A percentile compares a stretch with the other conserved stretches of the same genome.
Evolutionary conservation across 2,113 vertebrate genomes (phyloP).

Genomic region (Nyctereutes procyonoides): DNA sequence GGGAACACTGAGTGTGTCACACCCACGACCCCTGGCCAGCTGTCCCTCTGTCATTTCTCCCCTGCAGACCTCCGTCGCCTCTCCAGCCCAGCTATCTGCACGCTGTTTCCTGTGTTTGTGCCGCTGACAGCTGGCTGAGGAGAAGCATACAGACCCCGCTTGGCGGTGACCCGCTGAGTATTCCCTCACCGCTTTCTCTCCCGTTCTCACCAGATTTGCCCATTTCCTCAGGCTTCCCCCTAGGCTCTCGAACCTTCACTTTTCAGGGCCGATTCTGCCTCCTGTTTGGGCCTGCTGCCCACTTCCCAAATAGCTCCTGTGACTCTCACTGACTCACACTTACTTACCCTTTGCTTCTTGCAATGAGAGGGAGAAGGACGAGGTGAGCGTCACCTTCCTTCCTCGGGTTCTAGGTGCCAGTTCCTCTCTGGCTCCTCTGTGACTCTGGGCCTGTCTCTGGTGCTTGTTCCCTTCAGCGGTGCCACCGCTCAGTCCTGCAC

Average conservation of each 20-base stretch:
- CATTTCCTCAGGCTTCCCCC: neutral
- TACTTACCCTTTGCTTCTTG: neutral
- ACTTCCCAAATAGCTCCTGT: neutral
- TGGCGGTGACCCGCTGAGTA: neutral
- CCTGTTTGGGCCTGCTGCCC: no score
- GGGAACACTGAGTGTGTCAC: neutral
- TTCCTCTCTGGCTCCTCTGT: neutral
- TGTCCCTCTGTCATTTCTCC: neutral
- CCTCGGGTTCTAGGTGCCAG: neutral
- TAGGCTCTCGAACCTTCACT: neutral
- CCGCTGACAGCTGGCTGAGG: neutral
- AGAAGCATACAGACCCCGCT: neutral
- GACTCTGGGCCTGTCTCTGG: neutral
- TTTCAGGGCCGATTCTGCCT: neutral
- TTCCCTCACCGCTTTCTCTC: neutral
- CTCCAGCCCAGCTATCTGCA: neutral
- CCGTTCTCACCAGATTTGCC: neutral
- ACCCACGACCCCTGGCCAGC: neutral
- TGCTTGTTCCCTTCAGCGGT: no score
- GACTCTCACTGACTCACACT: neutral
- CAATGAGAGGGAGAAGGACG: neutral
- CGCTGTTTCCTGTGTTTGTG: conserved; percentile 14
- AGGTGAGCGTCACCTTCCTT: neutral
- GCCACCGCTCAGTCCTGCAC: no score
- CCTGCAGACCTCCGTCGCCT: neutral